These are phyloP conservation scores for Andrena hattorfiana DNA, from an alignment of 2,888 invertebrate genomes.

Conservation along the genomic window DNA sequence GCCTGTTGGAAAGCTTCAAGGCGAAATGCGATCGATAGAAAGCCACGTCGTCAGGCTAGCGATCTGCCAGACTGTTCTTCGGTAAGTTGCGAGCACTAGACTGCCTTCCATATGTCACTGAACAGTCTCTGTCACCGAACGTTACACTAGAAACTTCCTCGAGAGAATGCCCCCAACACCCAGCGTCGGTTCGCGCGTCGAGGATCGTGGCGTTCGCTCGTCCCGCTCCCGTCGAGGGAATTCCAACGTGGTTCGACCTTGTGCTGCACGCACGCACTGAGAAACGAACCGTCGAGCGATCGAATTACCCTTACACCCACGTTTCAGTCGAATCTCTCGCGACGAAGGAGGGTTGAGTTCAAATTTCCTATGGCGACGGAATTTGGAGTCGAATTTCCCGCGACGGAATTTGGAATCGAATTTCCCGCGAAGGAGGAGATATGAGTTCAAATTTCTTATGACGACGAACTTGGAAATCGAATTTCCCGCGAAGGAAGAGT, in stretches of 20 bases:
- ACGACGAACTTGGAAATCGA: too few species aligned
- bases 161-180: neutral
- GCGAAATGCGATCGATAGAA: constrained; percentile 11
- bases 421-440: neutral
- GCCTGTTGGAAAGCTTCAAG: neutral
- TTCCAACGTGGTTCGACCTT: neutral
- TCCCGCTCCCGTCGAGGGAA: neutral
- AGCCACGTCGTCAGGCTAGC: constrained; percentile 11
- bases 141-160: constrained; percentile 15
- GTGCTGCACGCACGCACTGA: neutral
- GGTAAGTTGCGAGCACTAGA: neutral
- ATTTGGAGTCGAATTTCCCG: neutral
- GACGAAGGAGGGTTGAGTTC: neutral
- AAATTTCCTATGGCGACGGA: too few species aligned
- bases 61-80: neutral
- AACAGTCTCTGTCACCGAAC: neutral
- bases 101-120: neutral
- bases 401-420: neutral
- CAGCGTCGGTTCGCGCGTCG: neutral
- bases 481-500: too few species aligned
- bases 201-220: neutral
- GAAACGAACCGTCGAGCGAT: neutral
- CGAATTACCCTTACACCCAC: neutral
- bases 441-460: too few species aligned
- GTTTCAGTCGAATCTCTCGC: constrained; percentile 42